Conservation (phyloP, 2,888 invertebrate species). For the Napeogenes sylphis region DNA sequence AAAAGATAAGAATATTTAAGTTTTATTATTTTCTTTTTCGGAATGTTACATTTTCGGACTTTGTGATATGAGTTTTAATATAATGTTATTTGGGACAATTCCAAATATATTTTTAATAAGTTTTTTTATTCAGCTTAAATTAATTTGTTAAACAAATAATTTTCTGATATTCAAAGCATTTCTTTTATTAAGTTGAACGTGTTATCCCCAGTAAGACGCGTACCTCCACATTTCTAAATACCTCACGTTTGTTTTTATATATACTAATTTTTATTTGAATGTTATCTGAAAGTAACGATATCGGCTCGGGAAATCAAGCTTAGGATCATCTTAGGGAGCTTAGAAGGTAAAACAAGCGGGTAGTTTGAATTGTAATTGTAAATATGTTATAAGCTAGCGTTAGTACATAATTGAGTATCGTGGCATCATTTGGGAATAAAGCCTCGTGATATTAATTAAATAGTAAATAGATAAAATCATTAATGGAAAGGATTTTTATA, state of each 20-base stretch:
- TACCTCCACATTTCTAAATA: constrained; percentile 67
- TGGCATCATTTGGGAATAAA: constrained; percentile 66
- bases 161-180: constrained; percentile 23
- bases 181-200: constrained; percentile 27
- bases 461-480: constrained; percentile 76
- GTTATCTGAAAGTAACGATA: constrained; percentile 50
- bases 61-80: constrained; percentile 71
- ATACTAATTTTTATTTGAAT: constrained; percentile 67
- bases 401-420: constrained; percentile 58
- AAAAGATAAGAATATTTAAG: constrained; percentile 41
- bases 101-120: constrained; percentile 48
- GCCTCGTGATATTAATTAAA: constrained; percentile 77
- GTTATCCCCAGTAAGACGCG: constrained; percentile 46
- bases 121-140: constrained; percentile 51
- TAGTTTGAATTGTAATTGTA: constrained; percentile 66
- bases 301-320: constrained; percentile 44
- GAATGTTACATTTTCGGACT: constrained; percentile 65
- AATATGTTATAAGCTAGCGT: constrained; percentile 67
- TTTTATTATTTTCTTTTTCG: constrained; percentile 57
- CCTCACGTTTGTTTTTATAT: constrained; percentile 69
- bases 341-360: constrained; percentile 67
- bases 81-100: constrained; percentile 57
- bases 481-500: constrained; percentile 77
- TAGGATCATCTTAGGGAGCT: constrained; percentile 58
- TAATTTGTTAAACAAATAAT: constrained; percentile 34